Conservation (phyloP, 2,113 vertebrate species). For the Sylvia atricapilla region DNA sequence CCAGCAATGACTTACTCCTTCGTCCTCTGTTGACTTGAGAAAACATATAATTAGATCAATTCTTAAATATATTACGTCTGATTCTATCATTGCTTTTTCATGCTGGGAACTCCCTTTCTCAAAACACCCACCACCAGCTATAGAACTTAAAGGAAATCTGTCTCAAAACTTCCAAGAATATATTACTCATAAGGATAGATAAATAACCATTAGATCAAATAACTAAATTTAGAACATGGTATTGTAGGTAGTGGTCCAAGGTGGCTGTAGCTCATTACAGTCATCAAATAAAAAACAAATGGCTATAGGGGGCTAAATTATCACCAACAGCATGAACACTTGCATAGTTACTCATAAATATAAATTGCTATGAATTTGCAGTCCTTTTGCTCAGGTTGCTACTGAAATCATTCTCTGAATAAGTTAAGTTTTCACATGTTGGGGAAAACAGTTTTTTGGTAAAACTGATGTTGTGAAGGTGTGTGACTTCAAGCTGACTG, state of each 20-base stretch:
- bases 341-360: background rate
- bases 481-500: background rate
- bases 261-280: background rate
- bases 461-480: background rate
- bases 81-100: background rate
- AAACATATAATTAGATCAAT: background rate
- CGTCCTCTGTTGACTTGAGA: background rate
- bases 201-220: background rate
- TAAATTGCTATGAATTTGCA: background rate
- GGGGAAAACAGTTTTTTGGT: background rate
- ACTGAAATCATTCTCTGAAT: background rate
- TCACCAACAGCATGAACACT: background rate
- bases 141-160: background rate
- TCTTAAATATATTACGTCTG: background rate
- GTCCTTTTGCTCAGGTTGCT: background rate
- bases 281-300: background rate
- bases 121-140: background rate
- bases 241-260: background rate
- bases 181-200: background rate
- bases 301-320: background rate
- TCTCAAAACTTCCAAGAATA: background rate
- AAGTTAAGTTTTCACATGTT: background rate
- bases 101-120: background rate
- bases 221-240: background rate
- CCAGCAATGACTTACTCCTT: background rate